These are phyloP conservation scores for Aricia agestis DNA, from an alignment of 1,140 invertebrate genomes.

Conservation along the genomic window DNA sequence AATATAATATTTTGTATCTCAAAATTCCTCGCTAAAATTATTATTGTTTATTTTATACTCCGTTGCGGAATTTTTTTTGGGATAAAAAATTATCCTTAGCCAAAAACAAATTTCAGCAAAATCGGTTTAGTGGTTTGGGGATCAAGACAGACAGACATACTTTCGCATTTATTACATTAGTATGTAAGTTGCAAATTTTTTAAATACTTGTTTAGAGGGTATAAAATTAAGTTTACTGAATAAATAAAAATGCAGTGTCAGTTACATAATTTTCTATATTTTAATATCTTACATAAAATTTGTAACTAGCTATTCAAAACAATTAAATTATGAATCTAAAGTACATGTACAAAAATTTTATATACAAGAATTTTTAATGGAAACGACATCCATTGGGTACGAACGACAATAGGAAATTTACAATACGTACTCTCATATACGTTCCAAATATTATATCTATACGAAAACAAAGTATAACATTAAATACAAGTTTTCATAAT, in stretches of 20 bases:
- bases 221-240: too few relatives aligned
- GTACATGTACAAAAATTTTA: conserved; percentile 58
- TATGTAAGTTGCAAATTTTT: too few relatives aligned
- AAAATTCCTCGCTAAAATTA: background rate
- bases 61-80: background rate
- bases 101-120: too few relatives aligned
- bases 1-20: background rate
- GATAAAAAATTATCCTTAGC: too few relatives aligned
- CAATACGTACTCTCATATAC: conserved; percentile 18
- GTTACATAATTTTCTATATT: conserved; percentile 53
- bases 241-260: conserved; percentile 17
- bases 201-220: background rate
- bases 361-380: conserved; percentile 56
- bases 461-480: conserved; percentile 8
- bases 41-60: background rate
- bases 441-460: background rate
- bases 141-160: too few relatives aligned
- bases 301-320: conserved; percentile 57
- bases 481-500: conserved; percentile 22
- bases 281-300: conserved; percentile 61
- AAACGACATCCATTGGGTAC: conserved; percentile 36
- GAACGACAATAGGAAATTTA: conserved; percentile 31
- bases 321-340: conserved; percentile 62
- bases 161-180: too few relatives aligned
- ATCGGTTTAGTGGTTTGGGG: too few relatives aligned